A percentile compares a stretch with the other conserved stretches of the same genome.
Evolutionary conservation across 1,140 invertebrate species (phyloP).

Genomic region (Monochamus saltuarius): DNA sequence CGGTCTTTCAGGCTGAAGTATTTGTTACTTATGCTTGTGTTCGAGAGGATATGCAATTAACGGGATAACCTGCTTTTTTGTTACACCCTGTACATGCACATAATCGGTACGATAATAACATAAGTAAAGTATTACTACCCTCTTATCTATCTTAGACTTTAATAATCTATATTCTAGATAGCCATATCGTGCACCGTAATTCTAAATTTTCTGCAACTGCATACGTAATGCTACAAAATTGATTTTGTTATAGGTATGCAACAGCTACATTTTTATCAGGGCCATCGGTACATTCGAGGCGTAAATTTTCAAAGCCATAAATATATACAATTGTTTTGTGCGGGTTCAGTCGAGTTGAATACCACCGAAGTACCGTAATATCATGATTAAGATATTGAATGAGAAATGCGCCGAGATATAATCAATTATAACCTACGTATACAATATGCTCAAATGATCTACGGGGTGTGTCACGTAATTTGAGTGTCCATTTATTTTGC

Average conservation of each 20-base stretch:
- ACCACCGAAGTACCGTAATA: background rate
- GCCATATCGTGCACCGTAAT: too few species aligned
- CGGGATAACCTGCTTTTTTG: too few species aligned
- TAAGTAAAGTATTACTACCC: too few species aligned
- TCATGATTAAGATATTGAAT: conserved; percentile 8
- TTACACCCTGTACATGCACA: too few species aligned
- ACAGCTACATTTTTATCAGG: background rate
- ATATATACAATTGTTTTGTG: conserved; percentile 3
- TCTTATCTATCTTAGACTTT: too few species aligned
- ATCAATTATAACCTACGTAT: conserved; percentile 7
- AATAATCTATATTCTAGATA: too few species aligned
- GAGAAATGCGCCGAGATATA: conserved; percentile 5
- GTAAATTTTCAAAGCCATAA: background rate
- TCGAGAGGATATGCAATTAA: too few species aligned
- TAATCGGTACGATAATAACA: too few species aligned
- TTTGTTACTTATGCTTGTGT: too few species aligned
- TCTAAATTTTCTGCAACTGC: background rate
- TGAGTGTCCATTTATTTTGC: too few species aligned
- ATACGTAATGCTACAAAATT: background rate
- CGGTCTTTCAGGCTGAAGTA: too few species aligned
- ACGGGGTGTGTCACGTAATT: too few species aligned
- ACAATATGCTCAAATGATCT: background rate
- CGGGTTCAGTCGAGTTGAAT: background rate
- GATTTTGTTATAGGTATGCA: background rate
- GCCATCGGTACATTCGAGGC: background rate